Evolutionary conservation across 1,140 invertebrate species (phyloP), one percentile per base, ranked within the genome.

Genomic region (Anoplolepis gracilipes): DNA sequence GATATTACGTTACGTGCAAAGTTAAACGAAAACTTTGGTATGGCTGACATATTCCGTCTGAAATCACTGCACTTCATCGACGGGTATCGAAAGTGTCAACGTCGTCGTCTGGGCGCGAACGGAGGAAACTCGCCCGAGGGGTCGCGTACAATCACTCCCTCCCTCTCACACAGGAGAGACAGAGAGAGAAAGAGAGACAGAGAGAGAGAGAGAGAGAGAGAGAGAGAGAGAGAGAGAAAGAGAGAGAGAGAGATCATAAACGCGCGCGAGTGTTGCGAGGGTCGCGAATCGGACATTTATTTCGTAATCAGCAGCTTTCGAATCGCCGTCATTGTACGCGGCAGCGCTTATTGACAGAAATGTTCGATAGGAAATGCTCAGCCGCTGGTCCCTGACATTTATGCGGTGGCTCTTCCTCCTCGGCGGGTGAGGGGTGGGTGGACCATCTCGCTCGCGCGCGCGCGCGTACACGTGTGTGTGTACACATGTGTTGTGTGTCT

Each of bases 271-370:
- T 30, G 65, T 62, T 61, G 65, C 62, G 72, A 84, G 87, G 86
- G 86, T 88, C 86, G 87, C 76, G 64, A 69, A 69, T 86, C 88
- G 86, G 86, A 87, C 88, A 89, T 92, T 93, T 92, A 92, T 93
- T 93, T 93, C 90, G 92, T 93, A 93, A 94, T 93, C 93, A 93
- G 92, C 91, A 88, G 92, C 90, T 93, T 93, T 94, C 92, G 91
- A 93, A 93, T 92, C 88, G 90, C 69, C 90, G 86, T 90, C 85
- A 92, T 92, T 92, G 92, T 92, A 72, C 76, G 85, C 84, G 85
- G 79, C 86, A 87, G 88, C 88, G 90, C 86, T 93, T 94, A 94
- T 94, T 93, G 93, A 93, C 93, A 94, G 93, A 94, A 93, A 87
- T 91, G 91, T 93, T 93, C 93, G 91, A 93, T 93, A 94, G 91